Evolutionary conservation across 2,797 vertebrate species (phyloP), one percentile per base, ranked within the genome.

Genomic region (Delichon dasypus): DNA sequence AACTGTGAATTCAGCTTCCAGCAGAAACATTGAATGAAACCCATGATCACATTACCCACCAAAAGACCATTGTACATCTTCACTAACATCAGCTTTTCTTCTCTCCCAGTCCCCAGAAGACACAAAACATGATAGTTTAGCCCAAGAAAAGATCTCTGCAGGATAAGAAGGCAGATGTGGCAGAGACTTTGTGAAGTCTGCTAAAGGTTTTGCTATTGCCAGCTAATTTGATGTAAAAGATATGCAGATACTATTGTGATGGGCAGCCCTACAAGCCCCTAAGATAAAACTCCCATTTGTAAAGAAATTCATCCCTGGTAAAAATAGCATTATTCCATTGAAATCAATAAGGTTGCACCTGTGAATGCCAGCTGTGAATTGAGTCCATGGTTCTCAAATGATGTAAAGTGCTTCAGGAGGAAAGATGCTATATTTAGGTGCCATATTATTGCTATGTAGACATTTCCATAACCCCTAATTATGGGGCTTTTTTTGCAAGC

Each of bases 401-500:
- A 91, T 85, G 84, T 78, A 94, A 97, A 96, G 91, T 90, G 92
- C 94, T 97, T 95, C 96, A 97, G 96, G 95, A 96, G 94, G 95
- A 95, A 95, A 96, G 92, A 94, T 85, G 90, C 92, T 96, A 97
- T 97, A 97, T 97, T 97, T 97, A 96, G 96, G 91, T 94, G 79
- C 94, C 83, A 79, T 94, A 94, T 91, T 97, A 97, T 94, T 96
- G 96, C 94, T 96, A 95, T 95, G 88, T 94, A 97, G 96, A 96
- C 96, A 97, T 97, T 97, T 97, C 95, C 96, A 96, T 96, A 97
- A 97, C 94, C 95, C 74, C 90, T 97, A 97, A 96, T 97, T 97
- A 96, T 94, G 95, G 81, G 91, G 93, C 83, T 89, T 93, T 95
- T 96, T 95, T 96, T 96, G 85, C 94, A 96, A 96, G 95, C 95